Conservation (phyloP, 2,113 vertebrate species). For the Xiphophorus hellerii region DNA sequence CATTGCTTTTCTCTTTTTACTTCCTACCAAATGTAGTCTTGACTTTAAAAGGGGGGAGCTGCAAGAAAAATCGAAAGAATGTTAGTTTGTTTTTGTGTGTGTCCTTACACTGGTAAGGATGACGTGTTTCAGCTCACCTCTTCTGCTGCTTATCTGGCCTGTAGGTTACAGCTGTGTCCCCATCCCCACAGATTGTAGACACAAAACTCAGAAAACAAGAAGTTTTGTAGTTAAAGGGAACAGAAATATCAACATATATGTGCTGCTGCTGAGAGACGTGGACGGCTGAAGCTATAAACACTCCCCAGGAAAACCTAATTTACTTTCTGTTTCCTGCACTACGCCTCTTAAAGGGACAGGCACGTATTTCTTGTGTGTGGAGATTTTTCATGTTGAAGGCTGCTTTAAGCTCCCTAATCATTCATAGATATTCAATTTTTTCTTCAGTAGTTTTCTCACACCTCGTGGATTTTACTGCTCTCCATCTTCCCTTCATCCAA, state of each 20-base stretch:
- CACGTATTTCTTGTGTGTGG: background rate
- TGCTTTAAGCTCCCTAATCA: constrained; percentile 10
- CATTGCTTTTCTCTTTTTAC: background rate
- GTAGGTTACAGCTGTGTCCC: background rate
- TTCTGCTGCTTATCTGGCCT: background rate
- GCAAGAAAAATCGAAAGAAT: background rate
- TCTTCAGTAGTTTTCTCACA: background rate
- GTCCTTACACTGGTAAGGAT: background rate
- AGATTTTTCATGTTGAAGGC: background rate
- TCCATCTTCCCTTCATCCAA: background rate
- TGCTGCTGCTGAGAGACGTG: background rate
- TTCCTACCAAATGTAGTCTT: background rate
- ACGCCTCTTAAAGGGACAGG: constrained; percentile 52
- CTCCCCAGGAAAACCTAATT: background rate
- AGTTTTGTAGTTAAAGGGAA: background rate
- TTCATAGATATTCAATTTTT: background rate
- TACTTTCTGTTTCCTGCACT: constrained; percentile 44
- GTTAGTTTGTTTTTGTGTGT: too few relatives aligned
- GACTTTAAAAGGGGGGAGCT: background rate
- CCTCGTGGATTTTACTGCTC: background rate
- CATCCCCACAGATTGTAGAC: background rate
- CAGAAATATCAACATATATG: background rate
- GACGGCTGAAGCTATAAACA: background rate
- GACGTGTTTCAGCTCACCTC: background rate
- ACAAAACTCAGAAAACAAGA: background rate